These are phyloP conservation scores for Julus scanicus DNA, from an alignment of 2,888 invertebrate species.

Conservation along the genomic window DNA sequence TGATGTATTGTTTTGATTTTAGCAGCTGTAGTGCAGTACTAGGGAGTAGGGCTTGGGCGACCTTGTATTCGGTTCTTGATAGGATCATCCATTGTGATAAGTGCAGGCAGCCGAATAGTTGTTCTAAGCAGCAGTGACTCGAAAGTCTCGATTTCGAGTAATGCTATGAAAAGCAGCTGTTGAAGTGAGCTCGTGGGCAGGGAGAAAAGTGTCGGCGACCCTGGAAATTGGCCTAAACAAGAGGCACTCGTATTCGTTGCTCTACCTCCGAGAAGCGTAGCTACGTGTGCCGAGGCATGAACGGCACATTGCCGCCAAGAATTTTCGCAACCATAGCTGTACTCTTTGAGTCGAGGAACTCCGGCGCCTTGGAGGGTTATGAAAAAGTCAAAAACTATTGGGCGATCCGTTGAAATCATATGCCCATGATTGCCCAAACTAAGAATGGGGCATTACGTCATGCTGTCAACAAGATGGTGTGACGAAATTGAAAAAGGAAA, in stretches of 20 bases:
- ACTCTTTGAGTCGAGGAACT: background rate
- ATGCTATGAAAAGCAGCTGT: background rate
- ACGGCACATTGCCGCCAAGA: background rate
- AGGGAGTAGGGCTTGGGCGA: background rate
- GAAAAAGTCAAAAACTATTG: background rate
- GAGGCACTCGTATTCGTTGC: background rate
- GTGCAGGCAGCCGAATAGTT: background rate
- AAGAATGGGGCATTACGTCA: no score
- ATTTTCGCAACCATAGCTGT: background rate
- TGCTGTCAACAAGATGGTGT: no score
- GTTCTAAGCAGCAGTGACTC: background rate
- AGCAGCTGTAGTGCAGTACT: no score
- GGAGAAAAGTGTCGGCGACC: background rate
- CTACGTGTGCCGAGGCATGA: slow-evolving; percentile 15
- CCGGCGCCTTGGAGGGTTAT: background rate
- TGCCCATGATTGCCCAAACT: background rate
- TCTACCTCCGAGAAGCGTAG: background rate
- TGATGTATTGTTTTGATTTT: no score
- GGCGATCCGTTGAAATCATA: background rate
- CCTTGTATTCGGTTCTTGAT: background rate
- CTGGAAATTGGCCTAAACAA: background rate
- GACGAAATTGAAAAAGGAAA: no score
- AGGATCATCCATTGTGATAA: background rate
- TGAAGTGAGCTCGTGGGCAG: background rate
- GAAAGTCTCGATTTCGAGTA: background rate